phyloP scores from a whole-genome alignment of 1,140 invertebrate genomes.

The Cherax quadricarinatus region DNA sequence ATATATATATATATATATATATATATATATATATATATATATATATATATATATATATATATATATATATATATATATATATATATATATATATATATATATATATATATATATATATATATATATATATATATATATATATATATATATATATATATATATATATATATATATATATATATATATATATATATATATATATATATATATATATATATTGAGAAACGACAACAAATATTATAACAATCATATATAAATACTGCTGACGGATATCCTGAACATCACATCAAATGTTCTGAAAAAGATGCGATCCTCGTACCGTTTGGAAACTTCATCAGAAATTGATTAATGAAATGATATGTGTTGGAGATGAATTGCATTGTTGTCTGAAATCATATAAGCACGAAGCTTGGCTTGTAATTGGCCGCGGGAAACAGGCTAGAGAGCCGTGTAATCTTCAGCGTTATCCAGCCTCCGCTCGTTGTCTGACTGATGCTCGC shows the following conservation, averaged over 20 bases:
- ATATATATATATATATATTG: no score
- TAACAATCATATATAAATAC: no score
- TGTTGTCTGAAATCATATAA: constrained; percentile 51
- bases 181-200: neutral
- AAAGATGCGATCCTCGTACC: neutral
- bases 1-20: no score
- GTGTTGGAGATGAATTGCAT: constrained; percentile 59
- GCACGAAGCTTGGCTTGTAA: constrained; percentile 48
- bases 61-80: no score
- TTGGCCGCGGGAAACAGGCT: constrained; percentile 16
- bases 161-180: neutral
- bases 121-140: no score
- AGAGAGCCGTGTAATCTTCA: constrained; percentile 45
- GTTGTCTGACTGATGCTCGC: neutral
- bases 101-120: no score
- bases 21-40: no score
- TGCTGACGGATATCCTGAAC: neutral
- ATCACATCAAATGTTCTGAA: constrained; percentile 8
- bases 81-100: no score
- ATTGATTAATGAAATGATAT: constrained; percentile 62
- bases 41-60: no score
- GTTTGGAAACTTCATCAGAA: constrained; percentile 35
- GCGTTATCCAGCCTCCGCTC: constrained; percentile 1
- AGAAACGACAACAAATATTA: no score
- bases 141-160: neutral